A percentile compares a stretch with the other conserved stretches of the same genome.
These are phyloP conservation scores for Mus pahari DNA, from an alignment of 2,113 vertebrate genomes.

Conservation along the genomic window DNA sequence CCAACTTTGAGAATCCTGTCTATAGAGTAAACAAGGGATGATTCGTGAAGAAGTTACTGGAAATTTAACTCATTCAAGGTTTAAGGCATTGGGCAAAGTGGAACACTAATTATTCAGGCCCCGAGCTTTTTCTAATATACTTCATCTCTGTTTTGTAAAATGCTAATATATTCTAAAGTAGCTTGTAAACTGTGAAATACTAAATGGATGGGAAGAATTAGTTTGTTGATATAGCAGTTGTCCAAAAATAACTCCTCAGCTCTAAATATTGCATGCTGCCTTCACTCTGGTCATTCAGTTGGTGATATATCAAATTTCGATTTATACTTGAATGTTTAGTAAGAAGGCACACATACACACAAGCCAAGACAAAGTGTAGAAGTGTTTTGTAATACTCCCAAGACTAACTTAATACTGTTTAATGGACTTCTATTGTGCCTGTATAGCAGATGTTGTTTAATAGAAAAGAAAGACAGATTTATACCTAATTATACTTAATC, in stretches of 20 bases:
- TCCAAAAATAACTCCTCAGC: slow-evolving; percentile 10
- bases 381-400: neutral
- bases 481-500: neutral
- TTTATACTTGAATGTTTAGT: slow-evolving; percentile 47
- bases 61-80: neutral
- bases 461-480: slow-evolving; percentile 7
- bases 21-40: neutral
- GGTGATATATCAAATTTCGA: slow-evolving; percentile 53
- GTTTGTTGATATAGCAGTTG: slow-evolving; percentile 39
- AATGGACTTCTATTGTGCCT: neutral
- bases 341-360: slow-evolving; percentile 30
- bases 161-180: slow-evolving; percentile 61
- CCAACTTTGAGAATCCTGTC: neutral
- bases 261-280: slow-evolving; percentile 40
- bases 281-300: slow-evolving; percentile 24
- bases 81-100: neutral
- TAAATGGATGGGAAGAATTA: slow-evolving; percentile 42
- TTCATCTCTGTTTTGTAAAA: slow-evolving; percentile 45
- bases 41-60: neutral
- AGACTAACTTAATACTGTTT: slow-evolving; percentile 17
- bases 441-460: too few species aligned
- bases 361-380: neutral
- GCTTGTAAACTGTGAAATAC: slow-evolving; percentile 58
- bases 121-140: slow-evolving; percentile 15
- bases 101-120: slow-evolving; percentile 12